Evolutionary conservation across 2,888 invertebrate genomes (phyloP), one percentile per base, ranked within the genome.

Genomic region (Chrysolina haemoptera): DNA sequence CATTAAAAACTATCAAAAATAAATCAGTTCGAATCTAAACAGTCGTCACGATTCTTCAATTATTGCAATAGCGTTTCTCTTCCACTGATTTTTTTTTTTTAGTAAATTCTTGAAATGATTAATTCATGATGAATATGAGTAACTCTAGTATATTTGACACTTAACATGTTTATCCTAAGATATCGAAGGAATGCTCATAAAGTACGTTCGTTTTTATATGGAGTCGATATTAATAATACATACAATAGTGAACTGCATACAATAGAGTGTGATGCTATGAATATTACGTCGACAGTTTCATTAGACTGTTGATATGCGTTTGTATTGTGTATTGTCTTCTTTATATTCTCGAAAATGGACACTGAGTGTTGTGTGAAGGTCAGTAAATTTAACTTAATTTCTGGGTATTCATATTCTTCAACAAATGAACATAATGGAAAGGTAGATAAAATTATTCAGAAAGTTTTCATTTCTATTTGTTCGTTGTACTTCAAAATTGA

Each of bases 221-320:
- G 69, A 16, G 50, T 55, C 35, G 53, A 69, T 65, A 75, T 75
- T 75, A 71, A 71, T 43, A 71, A 74, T 74, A 68, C 74, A 69
- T 75, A 59, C 35, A 35, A 35, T 59, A 22, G 22, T 35, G 59
- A 59, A 27, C 14, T 59, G 35, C 59, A 59, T 35, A 59, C 59
- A 59, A 59, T 59, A 59, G 59, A 59, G 27, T n/a, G 59, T 35
- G 59, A 71, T 66, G 66, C 43, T 46, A 35, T 35, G 71, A 50
- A 71, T 67, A 62, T 68, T 12, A 12, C 11, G 59, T 18, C 55
- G 50, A 63, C 62, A 67, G 63, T 71, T 62, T 62, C 41, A 43
- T 59, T 62, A 18, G 62, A 43, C 62, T 71, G 59, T 59, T 59
- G 59, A 59, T 59, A 8, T 22, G 18, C 59, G 59, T 22, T 59